Conservation (phyloP, 2,113 vertebrate genomes). For the Balaeniceps rex region DNA sequence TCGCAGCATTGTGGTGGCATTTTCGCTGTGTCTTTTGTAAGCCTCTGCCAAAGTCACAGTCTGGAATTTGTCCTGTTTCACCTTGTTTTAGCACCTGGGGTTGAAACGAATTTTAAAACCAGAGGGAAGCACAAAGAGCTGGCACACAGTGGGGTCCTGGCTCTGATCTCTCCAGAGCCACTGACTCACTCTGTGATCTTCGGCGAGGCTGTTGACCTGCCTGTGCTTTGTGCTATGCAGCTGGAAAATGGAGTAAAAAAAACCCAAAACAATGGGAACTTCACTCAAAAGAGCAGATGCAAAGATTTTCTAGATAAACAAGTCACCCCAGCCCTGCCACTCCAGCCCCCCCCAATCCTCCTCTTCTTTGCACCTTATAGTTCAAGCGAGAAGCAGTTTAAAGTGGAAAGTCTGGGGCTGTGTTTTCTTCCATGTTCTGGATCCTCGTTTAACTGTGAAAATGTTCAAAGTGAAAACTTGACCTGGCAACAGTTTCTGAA, state of each 20-base stretch:
- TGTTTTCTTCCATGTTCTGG: slow-evolving; percentile 35
- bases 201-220: slow-evolving; percentile 29
- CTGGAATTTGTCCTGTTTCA: slow-evolving; percentile 30
- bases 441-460: slow-evolving; percentile 53
- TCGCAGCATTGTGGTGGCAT: not conserved
- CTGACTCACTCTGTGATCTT: slow-evolving; percentile 57
- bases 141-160: slow-evolving; percentile 38
- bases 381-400: slow-evolving; percentile 25
- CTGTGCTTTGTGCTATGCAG: slow-evolving; percentile 52
- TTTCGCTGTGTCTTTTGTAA: not conserved
- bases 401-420: slow-evolving; percentile 13
- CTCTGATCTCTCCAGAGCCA: slow-evolving; percentile 57
- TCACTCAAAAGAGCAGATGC: slow-evolving; percentile 43
- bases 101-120: slow-evolving; percentile 34
- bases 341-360: not conserved
- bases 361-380: slow-evolving; percentile 15
- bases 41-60: not conserved
- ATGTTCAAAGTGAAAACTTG: slow-evolving; percentile 64
- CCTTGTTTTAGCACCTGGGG: slow-evolving; percentile 46
- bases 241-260: slow-evolving; percentile 11
- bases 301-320: slow-evolving; percentile 38
- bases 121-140: slow-evolving; percentile 39
- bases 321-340: not conserved
- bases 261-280: slow-evolving; percentile 9
- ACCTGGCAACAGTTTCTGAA: slow-evolving; percentile 54